Base-by-base conservation (phyloP, 2,888 invertebrate genomes). In the Cynaeus angustus region DNA sequence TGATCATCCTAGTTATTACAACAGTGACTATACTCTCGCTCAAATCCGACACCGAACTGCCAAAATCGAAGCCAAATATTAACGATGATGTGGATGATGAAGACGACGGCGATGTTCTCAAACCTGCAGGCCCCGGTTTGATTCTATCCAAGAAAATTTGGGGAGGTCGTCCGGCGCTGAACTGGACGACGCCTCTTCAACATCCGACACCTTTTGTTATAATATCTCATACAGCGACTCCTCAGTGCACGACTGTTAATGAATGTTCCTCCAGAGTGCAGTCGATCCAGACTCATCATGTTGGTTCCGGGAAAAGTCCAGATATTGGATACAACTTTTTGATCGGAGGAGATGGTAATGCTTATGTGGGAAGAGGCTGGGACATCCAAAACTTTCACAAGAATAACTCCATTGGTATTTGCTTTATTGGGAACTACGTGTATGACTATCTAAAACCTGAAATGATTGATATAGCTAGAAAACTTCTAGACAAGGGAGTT, bases 361-460 rank as follows among this genome's bases (percentile, higher is more conserved):
- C 87, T 28, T 88, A 87, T 75, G 85, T 86, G 48, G 88, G 87
- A 41, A 83, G 88, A 66, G 87, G 87, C 38, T 88, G 88, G 88
- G 83, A 85, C 68, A 84, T 82, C 43, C 85, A 85, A 58, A 89
- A 89, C 66, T 86, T 87, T 28, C 88, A 88, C 78, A 84, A 86
- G 13, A 78, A 77, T 46, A 83, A 84, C 68, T 83, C 85, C 41
- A 81, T 88, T 68, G 85, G 85, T 1, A 82, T 88, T 28, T 83
- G 84, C 66, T 85, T 87, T 74, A 84, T 87, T 78, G 88, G 88
- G 10, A 85, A 87, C 78, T 87, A 82, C 74, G 78, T 83, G 30
- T 83, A 83, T n/a, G 83, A 84, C 58, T 72, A 77, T 50, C 84
- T 87, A 46, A 82, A 80, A 0, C 70, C 77, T 1, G 81, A 76